Conservation (phyloP, 2,888 invertebrate species). For the Pristionchus japonicus region DNA sequence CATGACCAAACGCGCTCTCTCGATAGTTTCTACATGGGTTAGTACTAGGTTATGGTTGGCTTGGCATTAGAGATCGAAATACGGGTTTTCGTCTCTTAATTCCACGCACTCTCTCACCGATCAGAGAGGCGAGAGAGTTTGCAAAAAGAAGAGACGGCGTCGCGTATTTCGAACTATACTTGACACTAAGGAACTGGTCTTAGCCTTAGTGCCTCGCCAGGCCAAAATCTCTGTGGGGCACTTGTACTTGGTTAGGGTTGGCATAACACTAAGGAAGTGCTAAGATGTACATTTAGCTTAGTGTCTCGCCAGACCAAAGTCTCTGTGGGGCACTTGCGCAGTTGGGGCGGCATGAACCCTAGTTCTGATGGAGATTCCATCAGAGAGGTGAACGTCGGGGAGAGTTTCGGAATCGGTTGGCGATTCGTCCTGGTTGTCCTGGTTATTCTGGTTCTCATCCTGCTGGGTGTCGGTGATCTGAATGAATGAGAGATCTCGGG, state of each 20-base stretch:
- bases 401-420: not conserved
- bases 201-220: no score
- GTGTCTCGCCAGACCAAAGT: conserved; percentile 24
- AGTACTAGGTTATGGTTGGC: not conserved
- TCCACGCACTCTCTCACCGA: no score
- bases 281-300: no score
- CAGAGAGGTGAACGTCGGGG: not conserved
- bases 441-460: not conserved
- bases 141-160: no score
- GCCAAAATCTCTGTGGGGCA: no score
- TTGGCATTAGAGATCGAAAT: not conserved
- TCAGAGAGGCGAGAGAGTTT: no score
- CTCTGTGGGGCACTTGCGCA: not conserved
- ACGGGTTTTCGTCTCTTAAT: no score
- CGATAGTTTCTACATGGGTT: not conserved
- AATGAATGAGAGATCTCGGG: not conserved
- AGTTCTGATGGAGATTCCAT: not conserved
- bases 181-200: no score
- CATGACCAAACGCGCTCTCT: not conserved
- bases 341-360: conserved; percentile 8
- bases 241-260: no score
- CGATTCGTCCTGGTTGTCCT: not conserved
- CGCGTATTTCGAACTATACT: no score
- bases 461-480: not conserved
- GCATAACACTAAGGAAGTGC: no score